These are phyloP conservation scores for Pangasius djambal DNA, from an alignment of 2,797 vertebrate species.

Conservation along the genomic window DNA sequence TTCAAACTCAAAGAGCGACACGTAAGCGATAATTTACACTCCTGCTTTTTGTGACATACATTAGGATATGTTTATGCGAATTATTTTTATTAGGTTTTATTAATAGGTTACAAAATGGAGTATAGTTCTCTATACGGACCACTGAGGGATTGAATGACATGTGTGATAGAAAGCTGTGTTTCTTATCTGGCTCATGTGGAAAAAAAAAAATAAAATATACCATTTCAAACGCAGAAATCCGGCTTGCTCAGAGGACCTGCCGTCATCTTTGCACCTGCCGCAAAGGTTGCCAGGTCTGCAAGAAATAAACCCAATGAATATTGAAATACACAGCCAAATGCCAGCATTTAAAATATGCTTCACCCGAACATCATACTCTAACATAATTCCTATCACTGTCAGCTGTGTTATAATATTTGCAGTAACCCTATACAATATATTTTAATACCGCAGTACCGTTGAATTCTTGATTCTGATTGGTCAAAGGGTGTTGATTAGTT, in stretches of 20 bases:
- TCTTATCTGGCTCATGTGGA: not conserved
- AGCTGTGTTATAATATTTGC: not conserved
- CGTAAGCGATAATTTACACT: constrained; percentile 18
- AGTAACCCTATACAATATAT: not conserved
- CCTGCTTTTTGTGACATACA: not conserved
- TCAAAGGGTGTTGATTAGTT: not conserved
- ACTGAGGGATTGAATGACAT: not conserved
- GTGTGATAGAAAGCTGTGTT: not conserved
- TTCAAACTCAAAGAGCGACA: constrained; percentile 61
- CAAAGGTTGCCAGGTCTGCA: not conserved
- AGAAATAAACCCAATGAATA: not conserved
- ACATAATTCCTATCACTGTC: not conserved
- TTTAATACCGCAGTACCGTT: not conserved
- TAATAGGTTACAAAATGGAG: not conserved
- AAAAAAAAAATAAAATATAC: no score
- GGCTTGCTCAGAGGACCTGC: not conserved
- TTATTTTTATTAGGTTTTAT: not conserved
- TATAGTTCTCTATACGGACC: not conserved
- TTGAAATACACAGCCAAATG: not conserved
- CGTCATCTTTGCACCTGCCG: not conserved
- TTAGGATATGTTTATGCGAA: not conserved
- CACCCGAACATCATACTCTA: not conserved
- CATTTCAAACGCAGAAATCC: not conserved
- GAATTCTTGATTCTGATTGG: not conserved
- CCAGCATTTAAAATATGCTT: not conserved